Percentiles rank a stretch among this genome's conserved stretches.
These are phyloP conservation scores for Parazoanthus darwini DNA, from an alignment of 92 coral and sea anemone species.

Conservation along the genomic window DNA sequence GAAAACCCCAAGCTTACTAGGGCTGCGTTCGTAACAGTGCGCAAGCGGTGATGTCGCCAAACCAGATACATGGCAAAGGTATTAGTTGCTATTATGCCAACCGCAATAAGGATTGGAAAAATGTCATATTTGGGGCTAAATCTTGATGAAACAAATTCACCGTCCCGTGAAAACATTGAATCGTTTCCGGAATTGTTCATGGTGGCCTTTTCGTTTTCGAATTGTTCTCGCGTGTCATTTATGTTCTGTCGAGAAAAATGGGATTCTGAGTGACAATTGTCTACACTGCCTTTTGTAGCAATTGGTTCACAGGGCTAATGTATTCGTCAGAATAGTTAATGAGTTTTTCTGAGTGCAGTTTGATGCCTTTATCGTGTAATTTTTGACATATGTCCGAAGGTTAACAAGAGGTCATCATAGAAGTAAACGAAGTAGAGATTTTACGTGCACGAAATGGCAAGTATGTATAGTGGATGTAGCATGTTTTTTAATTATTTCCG, in stretches of 20 bases:
- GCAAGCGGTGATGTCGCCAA: constrained; percentile 34
- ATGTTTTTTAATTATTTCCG: too few species aligned
- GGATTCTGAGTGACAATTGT: background rate
- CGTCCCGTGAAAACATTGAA: background rate
- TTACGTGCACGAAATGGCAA: background rate
- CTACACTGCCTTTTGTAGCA: background rate
- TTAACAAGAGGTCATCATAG: background rate
- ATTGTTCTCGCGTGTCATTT: background rate
- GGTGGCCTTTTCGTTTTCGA: background rate
- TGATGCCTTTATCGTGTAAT: background rate
- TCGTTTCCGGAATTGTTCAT: background rate
- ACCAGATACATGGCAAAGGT: constrained; percentile 35
- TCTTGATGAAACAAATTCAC: constrained; percentile 14
- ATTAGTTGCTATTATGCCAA: constrained; percentile 42
- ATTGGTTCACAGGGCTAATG: background rate
- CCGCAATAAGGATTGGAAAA: constrained; percentile 50
- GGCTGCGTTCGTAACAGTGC: constrained; percentile 46
- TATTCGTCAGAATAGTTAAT: background rate
- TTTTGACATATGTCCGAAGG: background rate
- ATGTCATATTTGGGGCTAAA: constrained; percentile 54
- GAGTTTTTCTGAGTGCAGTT: background rate
- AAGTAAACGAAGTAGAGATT: too few species aligned
- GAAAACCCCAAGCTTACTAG: constrained; percentile 59
- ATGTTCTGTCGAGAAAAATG: background rate
- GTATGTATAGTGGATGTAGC: too few species aligned